Percentiles rank a stretch among this genome's conserved stretches.
phyloP scores from a whole-genome alignment of 2,888 invertebrate genomes.

The Lasiommata megera region DNA sequence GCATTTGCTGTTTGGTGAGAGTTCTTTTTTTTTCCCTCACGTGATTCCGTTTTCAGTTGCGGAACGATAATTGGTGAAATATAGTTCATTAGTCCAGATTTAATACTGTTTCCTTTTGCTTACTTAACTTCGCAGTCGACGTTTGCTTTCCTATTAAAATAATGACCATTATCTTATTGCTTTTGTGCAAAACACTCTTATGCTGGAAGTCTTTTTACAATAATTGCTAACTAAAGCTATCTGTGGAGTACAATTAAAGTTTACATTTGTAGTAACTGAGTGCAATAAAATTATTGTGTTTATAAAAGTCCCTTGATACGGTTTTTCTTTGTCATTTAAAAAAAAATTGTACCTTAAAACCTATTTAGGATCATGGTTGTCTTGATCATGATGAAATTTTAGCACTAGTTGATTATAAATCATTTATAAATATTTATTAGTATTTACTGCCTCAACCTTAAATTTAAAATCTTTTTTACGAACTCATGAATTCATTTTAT shows the following conservation, averaged over 20 bases:
- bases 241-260: neutral
- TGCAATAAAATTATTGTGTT: neutral
- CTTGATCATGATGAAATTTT: no score
- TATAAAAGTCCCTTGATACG: neutral
- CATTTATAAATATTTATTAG: no score
- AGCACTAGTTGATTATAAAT: no score
- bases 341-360: no score
- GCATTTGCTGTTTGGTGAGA: slow-evolving; percentile 39
- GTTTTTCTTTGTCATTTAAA: no score
- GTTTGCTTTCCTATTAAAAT: slow-evolving; percentile 34
- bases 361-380: no score
- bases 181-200: slow-evolving; percentile 11
- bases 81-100: slow-evolving; percentile 56
- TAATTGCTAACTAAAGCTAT: slow-evolving; percentile 6
- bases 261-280: neutral
- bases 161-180: slow-evolving; percentile 23
- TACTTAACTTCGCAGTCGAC: slow-evolving; percentile 35
- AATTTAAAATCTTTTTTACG: no score
- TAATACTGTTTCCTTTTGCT: slow-evolving; percentile 33
- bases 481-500: no score
- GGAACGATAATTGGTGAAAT: slow-evolving; percentile 54
- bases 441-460: no score
- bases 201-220: neutral
- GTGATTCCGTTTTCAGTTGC: slow-evolving; percentile 49
- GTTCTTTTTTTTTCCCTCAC: slow-evolving; percentile 29